Conservation (phyloP, 2,888 invertebrate genomes). For the Sarcophaga caerulescens region DNA sequence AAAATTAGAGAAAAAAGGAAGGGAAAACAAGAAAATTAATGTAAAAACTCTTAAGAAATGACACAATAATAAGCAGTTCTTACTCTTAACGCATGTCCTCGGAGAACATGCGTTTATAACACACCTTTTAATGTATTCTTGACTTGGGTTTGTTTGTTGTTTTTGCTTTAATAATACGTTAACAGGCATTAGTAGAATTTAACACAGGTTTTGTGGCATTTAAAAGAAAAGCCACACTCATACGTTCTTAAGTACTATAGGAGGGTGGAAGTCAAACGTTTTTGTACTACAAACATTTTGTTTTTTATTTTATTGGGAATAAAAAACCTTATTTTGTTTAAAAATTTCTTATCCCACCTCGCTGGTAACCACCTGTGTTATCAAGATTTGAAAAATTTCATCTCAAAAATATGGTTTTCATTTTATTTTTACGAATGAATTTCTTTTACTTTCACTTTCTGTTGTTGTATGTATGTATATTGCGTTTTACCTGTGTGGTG, state of each 20-base stretch:
- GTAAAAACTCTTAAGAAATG: conserved; percentile 48
- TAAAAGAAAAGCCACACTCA: not conserved
- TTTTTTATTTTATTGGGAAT: no score
- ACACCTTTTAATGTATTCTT: not conserved
- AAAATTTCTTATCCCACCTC: not conserved
- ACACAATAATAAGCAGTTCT: conserved; percentile 33
- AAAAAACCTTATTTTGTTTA: no score
- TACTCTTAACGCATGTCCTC: not conserved
- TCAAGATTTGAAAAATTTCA: conserved; percentile 13
- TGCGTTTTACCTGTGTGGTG: not conserved
- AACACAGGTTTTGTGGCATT: conserved; percentile 15
- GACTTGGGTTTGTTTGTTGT: not conserved
- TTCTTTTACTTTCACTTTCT: not conserved
- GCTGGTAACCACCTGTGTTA: conserved; percentile 7
- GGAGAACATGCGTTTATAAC: conserved; percentile 1
- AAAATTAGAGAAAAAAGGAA: not conserved
- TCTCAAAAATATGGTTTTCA: not conserved
- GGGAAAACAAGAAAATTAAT: conserved; percentile 38
- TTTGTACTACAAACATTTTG: not conserved
- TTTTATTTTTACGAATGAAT: not conserved
- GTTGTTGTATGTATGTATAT: not conserved
- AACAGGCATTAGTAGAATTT: conserved; percentile 5
- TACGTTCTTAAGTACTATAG: not conserved
- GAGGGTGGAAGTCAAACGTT: not conserved
- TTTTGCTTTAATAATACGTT: not conserved